These are phyloP conservation scores for Agrilus cyanescens DNA, from an alignment of 2,888 invertebrate species.

Conservation along the genomic window DNA sequence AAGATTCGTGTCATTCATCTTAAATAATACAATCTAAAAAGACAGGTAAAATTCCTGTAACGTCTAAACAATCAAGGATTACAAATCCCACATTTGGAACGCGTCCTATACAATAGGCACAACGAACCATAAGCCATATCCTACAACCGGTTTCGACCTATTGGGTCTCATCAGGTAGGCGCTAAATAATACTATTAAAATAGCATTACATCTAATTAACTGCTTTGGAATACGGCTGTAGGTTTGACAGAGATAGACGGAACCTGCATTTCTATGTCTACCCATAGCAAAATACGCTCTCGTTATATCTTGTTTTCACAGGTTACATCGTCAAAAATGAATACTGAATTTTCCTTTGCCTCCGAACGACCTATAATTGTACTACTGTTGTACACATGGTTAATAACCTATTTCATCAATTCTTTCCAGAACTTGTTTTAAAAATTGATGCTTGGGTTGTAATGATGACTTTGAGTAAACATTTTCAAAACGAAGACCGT, in stretches of 20 bases:
- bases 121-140: too few relatives aligned
- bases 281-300: conserved; percentile 25
- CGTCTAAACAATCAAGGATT: too few relatives aligned
- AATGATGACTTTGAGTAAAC: conserved; percentile 11
- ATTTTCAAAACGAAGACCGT: conserved; percentile 9
- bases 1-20: too few relatives aligned
- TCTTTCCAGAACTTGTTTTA: conserved; percentile 15
- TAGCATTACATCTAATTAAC: background rate
- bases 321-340: conserved; percentile 31
- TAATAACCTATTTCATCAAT: conserved; percentile 19
- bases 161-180: too few relatives aligned
- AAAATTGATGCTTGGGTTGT: conserved; percentile 22
- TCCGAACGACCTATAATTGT: conserved; percentile 15
- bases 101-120: too few relatives aligned
- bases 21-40: too few relatives aligned
- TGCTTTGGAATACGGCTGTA: too few relatives aligned
- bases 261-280: conserved; percentile 19
- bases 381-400: conserved; percentile 13
- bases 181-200: background rate
- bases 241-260: too few relatives aligned
- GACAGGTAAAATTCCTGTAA: too few relatives aligned
- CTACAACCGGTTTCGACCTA: too few relatives aligned
- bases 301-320: conserved; percentile 24
- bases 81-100: too few relatives aligned
- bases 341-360: conserved; percentile 22